Percentiles rank a stretch among this genome's conserved stretches.
Evolutionary conservation across 92 coral and sea anemone genomes (phyloP).

Genomic region (Porites evermanni): DNA sequence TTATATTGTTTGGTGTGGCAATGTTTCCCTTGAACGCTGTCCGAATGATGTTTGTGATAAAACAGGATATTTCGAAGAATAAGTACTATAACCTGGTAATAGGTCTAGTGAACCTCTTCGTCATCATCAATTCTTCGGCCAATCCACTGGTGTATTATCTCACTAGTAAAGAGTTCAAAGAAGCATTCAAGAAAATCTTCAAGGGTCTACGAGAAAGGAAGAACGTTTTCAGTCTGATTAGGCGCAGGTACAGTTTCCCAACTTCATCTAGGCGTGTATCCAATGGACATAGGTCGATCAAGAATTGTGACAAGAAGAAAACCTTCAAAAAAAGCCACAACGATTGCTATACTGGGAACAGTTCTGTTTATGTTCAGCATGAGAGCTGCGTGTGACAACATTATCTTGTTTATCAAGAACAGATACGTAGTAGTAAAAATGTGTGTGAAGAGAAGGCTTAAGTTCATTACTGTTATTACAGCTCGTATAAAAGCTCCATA

Average conservation of each 20-base stretch:
- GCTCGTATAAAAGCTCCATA: too few relatives aligned
- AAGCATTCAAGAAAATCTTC: conserved; percentile 41
- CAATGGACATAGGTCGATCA: neutral
- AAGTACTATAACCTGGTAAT: conserved; percentile 51
- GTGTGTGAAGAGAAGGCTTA: too few relatives aligned
- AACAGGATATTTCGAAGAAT: conserved; percentile 14
- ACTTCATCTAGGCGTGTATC: neutral
- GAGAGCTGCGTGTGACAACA: neutral
- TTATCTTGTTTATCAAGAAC: too few relatives aligned
- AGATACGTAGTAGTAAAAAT: too few relatives aligned
- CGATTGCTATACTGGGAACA: neutral
- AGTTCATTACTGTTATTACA: too few relatives aligned
- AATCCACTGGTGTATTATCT: conserved; percentile 79
- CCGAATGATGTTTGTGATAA: conserved; percentile 45
- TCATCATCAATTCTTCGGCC: conserved; percentile 71
- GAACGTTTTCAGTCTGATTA: neutral
- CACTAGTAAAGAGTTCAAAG: conserved; percentile 76
- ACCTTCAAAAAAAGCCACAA: neutral
- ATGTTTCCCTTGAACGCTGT: conserved; percentile 75
- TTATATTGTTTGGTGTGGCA: conserved; percentile 69
- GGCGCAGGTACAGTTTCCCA: neutral
- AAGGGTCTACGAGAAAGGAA: neutral
- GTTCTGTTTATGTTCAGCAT: neutral
- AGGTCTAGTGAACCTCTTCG: conserved; percentile 62
- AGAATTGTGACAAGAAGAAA: neutral